Percentiles rank a stretch among this genome's conserved stretches.
phyloP scores from a whole-genome alignment of 1,140 invertebrate genomes.

The Monomorium pharaonis region DNA sequence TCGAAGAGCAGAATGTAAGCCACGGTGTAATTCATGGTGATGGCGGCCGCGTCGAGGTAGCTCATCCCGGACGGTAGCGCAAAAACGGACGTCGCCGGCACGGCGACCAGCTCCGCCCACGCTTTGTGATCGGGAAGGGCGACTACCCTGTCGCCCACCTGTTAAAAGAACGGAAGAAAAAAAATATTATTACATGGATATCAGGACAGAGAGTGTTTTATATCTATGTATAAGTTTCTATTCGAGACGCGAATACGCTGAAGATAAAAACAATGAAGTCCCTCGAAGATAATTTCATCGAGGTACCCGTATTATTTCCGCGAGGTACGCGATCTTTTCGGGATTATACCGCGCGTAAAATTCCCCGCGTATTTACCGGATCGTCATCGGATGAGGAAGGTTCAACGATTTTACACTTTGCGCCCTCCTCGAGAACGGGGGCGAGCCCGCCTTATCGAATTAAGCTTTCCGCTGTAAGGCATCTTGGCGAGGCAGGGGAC shows the following conservation, averaged over 20 bases:
- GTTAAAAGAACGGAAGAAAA: conserved; percentile 18
- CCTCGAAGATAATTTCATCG: neutral
- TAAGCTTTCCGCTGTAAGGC: neutral
- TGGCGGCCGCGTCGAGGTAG: conserved; percentile 92
- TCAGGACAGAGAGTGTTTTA: neutral
- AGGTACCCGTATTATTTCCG: neutral
- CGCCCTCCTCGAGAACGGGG: neutral
- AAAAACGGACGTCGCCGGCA: conserved; percentile 92
- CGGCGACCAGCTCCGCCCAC: conserved; percentile 93
- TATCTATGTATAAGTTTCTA: neutral
- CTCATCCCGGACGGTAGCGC: conserved; percentile 91
- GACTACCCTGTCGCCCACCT: conserved; percentile 95
- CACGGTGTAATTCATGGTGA: conserved; percentile 94
- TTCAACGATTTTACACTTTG: neutral
- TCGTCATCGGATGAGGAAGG: conserved; percentile 1
- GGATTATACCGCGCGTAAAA: neutral
- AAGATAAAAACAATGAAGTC: neutral
- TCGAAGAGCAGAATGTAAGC: conserved; percentile 95
- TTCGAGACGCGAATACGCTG: neutral
- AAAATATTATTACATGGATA: neutral
- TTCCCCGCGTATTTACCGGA: neutral
- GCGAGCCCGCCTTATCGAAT: conserved; percentile 11
- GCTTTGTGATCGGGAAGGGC: conserved; percentile 93
- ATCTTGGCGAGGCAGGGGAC: neutral
- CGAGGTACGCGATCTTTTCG: neutral